These are phyloP conservation scores for Drosophila novamexicana DNA, from an alignment of 1,140 invertebrate genomes.

Conservation along the genomic window DNA sequence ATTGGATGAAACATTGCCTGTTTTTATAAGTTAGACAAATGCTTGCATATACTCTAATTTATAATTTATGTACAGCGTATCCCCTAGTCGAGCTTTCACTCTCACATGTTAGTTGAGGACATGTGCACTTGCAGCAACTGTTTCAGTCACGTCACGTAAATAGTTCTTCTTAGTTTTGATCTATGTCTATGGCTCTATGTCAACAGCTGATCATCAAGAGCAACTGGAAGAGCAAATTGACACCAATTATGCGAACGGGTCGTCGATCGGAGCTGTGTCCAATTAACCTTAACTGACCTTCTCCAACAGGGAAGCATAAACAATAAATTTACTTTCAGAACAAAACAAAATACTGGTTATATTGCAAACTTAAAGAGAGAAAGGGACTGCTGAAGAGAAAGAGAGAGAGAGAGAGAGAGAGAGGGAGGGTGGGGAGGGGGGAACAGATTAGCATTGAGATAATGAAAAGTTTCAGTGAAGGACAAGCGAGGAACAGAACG, in stretches of 20 bases:
- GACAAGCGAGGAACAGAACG: constrained; percentile 3
- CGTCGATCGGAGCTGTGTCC: constrained; percentile 40
- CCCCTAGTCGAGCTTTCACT: too few species aligned
- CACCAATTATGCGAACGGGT: constrained; percentile 63
- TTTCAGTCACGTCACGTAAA: constrained; percentile 34
- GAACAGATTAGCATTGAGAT: background rate
- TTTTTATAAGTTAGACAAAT: too few species aligned
- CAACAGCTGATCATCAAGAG: constrained; percentile 24
- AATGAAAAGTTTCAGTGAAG: constrained; percentile 29
- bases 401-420: too few species aligned
- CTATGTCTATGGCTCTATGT: too few species aligned
- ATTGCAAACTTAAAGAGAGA: background rate
- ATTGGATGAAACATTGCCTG: too few species aligned
- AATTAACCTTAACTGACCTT: constrained; percentile 74
- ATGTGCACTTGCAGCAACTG: constrained; percentile 17
- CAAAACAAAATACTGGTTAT: constrained; percentile 40
- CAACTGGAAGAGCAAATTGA: constrained; percentile 48
- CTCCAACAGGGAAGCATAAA: constrained; percentile 21
- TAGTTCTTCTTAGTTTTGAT: constrained; percentile 18
- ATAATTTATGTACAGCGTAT: too few species aligned
- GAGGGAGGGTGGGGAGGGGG: too few species aligned
- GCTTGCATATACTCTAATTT: too few species aligned
- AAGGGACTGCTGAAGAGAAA: background rate
- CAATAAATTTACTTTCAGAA: constrained; percentile 36
- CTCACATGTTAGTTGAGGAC: constrained; percentile 4